Percentiles rank a stretch among this genome's conserved stretches.
phyloP scores from a whole-genome alignment of 2,113 vertebrate species.

The Onychostruthus taczanowskii region DNA sequence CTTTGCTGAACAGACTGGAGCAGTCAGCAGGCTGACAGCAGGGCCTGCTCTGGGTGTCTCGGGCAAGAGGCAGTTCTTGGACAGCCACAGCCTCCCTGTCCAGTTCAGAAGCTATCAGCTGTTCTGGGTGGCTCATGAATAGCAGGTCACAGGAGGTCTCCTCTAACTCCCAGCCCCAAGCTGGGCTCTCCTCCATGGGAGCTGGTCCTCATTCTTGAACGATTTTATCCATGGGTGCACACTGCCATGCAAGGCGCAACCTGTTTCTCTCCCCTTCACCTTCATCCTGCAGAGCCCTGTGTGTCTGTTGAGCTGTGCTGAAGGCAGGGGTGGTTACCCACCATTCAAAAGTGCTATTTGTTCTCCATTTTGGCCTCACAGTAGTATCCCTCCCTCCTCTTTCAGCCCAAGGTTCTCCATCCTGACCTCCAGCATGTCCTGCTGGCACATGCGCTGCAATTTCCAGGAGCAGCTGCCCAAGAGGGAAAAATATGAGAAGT shows the following conservation, averaged over 20 bases:
- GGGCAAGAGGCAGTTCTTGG: background rate
- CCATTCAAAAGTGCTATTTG: background rate
- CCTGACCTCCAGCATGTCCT: background rate
- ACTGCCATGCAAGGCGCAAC: background rate
- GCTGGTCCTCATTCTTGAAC: background rate
- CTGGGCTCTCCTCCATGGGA: background rate
- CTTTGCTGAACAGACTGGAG: background rate
- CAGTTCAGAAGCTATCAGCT: background rate
- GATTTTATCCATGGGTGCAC: background rate
- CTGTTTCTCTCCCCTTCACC: background rate
- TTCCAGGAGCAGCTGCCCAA: background rate
- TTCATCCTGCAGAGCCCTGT: background rate
- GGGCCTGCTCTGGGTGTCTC: background rate
- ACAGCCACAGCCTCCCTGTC: accelerated
- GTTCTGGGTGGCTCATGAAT: background rate
- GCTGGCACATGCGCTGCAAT: background rate
- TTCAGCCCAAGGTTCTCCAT: background rate
- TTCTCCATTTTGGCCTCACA: background rate
- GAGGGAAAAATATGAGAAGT: background rate
- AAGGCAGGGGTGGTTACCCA: background rate
- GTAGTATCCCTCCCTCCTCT: background rate
- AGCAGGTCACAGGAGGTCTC: background rate
- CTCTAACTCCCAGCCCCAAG: background rate
- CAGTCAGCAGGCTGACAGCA: background rate
- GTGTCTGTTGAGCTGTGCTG: background rate